Base-by-base conservation (phyloP, 2,113 vertebrate genomes). In the Clarias gariepinus region DNA sequence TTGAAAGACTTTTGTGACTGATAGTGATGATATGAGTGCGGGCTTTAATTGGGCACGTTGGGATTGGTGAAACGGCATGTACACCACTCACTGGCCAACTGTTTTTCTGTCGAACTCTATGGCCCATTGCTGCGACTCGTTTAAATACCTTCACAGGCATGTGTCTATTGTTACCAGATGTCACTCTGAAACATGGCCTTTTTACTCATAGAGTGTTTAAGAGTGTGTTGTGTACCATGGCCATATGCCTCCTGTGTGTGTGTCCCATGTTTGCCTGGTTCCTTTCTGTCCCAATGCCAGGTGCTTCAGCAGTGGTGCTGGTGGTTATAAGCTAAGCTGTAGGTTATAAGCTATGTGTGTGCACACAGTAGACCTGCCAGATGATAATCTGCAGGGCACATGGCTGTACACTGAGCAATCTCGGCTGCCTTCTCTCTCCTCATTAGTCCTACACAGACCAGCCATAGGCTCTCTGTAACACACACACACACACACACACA, bases 401-500 rank as follows among this genome's bases (percentile, higher is more conserved):
- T 94, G 93, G 92, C 88, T 91, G 91, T 91, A 91, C 90, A 86
- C 92, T 92, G 81, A 88, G 79, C 89, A 91, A 89, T 91, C 91
- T 91, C 89, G 90, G 91, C 92, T 92, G 91, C 90, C 92, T 90
- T 91, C 88, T 92, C 90, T 88, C 91, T 92, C 89, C 91, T 94
- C 91, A 94, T 95, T 94, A 94, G 93, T 91, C 93, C 92, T 92
- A 92, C 91, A 93, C 92, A 92, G 88, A 63, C 58, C 78, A 84
- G 89, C 68, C 80, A 87, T 78, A 88, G 91, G 90, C 88, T 47
- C 88, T 23, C 87, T 82, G 85, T 79, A 79, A 74, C 9, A 73
- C 63, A 68, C 91, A 91, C 89, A 88, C 88, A 90, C 81, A 64
- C 85, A 87, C 86, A 90, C 47, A 28, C 90, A 89, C 91, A 91